Percentiles rank a stretch among this genome's conserved stretches.
Evolutionary conservation across 2,888 invertebrate species (phyloP).

Genomic region (Alloscopus bannaensis): DNA sequence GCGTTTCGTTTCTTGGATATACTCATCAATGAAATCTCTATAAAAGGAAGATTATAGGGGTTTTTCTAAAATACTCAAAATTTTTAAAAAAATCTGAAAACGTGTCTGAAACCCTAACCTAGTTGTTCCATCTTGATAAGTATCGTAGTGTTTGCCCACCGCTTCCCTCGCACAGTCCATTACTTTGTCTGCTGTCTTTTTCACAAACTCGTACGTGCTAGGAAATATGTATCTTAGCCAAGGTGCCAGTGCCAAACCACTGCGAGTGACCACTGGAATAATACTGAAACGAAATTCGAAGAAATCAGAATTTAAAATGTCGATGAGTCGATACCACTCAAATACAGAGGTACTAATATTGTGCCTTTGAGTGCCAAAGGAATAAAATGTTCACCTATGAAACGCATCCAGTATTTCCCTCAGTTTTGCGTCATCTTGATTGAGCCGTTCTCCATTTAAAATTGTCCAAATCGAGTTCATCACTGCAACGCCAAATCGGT

Average conservation of each 20-base stretch:
- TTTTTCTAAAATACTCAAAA: neutral
- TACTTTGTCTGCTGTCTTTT: neutral
- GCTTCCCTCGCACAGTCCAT: constrained; percentile 31
- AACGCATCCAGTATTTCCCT: neutral
- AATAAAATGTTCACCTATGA: neutral
- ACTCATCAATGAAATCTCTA: constrained; percentile 69
- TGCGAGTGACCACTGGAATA: neutral
- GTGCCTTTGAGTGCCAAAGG: neutral
- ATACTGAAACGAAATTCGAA: constrained; percentile 1
- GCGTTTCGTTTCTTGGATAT: constrained; percentile 60
- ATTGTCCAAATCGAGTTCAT: constrained; percentile 36
- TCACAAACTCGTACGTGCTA: neutral
- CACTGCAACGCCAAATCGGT: constrained; percentile 10
- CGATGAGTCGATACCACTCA: neutral
- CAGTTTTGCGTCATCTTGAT: constrained; percentile 24
- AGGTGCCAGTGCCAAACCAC: constrained; percentile 31
- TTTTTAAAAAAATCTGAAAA: neutral
- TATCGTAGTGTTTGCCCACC: constrained; percentile 13
- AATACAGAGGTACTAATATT: neutral
- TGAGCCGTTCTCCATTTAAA: constrained; percentile 23
- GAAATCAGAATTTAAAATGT: neutral
- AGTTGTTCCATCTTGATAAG: constrained; percentile 11
- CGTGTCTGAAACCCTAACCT: neutral
- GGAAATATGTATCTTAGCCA: constrained; percentile 37
- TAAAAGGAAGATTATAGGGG: neutral